Evolutionary conservation across 1,140 invertebrate species (phyloP), one percentile per base, ranked within the genome.

Genomic region (Asbolus verrucosus): DNA sequence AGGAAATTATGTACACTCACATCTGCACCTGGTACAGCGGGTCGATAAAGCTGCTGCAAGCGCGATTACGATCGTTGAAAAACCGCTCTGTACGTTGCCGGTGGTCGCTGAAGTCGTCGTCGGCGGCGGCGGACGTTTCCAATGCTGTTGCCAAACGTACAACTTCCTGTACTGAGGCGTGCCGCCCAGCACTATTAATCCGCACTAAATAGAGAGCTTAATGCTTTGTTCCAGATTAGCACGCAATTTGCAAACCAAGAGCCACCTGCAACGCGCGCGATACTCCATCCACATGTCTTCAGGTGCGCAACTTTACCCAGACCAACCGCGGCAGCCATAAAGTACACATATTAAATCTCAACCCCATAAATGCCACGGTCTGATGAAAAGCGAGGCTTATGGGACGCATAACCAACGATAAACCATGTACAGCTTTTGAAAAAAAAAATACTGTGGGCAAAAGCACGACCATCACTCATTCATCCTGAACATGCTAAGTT

Each of bases 1-100:
- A 61, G 66, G 66, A 68, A 68, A 68, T 68, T 68, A 68, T 68
- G 66, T 68, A 68, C 31, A 68, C 50, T 27, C 66, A 68, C 66
- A 61, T 41, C 31, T 61, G 66, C 66, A 68, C 66, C 66, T 68
- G 66, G 19, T 61, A 61, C 66, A 68, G 30, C 65, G 18, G 50
- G 46, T 68, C 66, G 66, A 68, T 68, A 68, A 61, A 61, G 66
- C 54, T 61, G 18, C 30, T 19, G 43, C 27, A 54, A 54, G 38
- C 39, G 38, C 43, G 43, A 50, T 65, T 63, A 65, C 18, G 19
- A 65, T 65, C 62, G 27, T 31, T 27, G 46, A 54, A 54, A 54
- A 54, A 54, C 46, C 46, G 46, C 46, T 19, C 46, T 54, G n/a
- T 27, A 54, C 46, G 46, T 21, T 21, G 46, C 19, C 27, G 46